These are phyloP conservation scores for Aphis gossypii DNA, from an alignment of 1,140 invertebrate species.

Conservation along the genomic window DNA sequence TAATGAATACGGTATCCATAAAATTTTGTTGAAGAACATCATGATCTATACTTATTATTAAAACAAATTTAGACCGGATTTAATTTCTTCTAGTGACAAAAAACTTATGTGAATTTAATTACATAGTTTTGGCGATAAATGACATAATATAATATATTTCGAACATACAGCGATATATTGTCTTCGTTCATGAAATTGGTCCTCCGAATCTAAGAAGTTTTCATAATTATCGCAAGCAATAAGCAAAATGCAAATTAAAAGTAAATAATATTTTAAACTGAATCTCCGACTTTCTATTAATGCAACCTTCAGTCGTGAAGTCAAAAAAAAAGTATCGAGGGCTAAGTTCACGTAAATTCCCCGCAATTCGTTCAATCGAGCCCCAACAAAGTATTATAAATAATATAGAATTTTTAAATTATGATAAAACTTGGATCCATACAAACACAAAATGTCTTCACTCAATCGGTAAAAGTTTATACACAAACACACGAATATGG, in stretches of 20 bases:
- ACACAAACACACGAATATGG: background rate
- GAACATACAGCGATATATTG: background rate
- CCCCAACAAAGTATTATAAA: no score
- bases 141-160: background rate
- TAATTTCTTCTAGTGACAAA: background rate
- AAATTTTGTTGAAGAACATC: background rate
- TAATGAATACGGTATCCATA: background rate
- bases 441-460: background rate
- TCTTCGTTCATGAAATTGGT: background rate
- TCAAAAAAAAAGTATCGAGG: no score
- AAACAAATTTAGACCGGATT: no score
- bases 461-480: background rate
- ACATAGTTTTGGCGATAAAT: background rate
- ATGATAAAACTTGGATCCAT: no score
- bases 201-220: background rate
- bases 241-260: background rate
- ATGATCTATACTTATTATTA: background rate
- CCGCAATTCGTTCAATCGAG: no score
- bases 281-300: background rate
- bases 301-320: no score
- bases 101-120: background rate
- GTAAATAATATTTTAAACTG: background rate
- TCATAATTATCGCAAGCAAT: background rate
- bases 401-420: no score
- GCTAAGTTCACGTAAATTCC: no score